Conservation (phyloP, 1,140 invertebrate genomes). For the Danaus melanippus region DNA sequence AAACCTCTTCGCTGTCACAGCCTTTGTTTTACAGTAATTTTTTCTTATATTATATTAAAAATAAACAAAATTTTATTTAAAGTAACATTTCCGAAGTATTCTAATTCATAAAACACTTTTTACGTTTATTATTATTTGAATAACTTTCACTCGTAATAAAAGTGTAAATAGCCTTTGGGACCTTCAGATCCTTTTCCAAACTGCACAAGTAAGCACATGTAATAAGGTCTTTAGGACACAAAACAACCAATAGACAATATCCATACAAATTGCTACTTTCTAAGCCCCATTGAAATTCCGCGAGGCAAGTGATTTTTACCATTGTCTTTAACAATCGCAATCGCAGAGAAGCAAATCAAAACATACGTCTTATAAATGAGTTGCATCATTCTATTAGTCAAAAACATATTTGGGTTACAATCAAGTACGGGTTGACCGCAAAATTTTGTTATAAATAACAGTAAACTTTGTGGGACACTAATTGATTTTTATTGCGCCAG, state of each 20-base stretch:
- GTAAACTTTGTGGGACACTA: conserved; percentile 18
- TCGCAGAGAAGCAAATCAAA: conserved; percentile 21
- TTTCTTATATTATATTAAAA: no score
- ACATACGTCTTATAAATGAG: conserved; percentile 4
- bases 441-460: conserved; percentile 27
- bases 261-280: conserved; percentile 65
- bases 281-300: conserved; percentile 54
- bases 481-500: conserved; percentile 17
- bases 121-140: no score
- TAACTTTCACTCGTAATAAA: no score
- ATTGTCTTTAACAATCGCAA: conserved; percentile 46
- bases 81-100: no score
- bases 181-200: background rate
- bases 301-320: conserved; percentile 37
- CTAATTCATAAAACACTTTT: no score
- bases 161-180: no score
- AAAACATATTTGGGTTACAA: conserved; percentile 16
- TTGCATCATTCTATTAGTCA: conserved; percentile 9
- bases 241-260: conserved; percentile 49
- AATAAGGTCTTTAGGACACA: conserved; percentile 45
- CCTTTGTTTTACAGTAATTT: no score
- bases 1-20: no score
- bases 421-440: conserved; percentile 37
- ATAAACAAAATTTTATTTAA: no score
- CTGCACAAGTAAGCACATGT: conserved; percentile 39